Evolutionary conservation across 2,888 invertebrate species (phyloP).

Genomic region (Dryococelus australis): DNA sequence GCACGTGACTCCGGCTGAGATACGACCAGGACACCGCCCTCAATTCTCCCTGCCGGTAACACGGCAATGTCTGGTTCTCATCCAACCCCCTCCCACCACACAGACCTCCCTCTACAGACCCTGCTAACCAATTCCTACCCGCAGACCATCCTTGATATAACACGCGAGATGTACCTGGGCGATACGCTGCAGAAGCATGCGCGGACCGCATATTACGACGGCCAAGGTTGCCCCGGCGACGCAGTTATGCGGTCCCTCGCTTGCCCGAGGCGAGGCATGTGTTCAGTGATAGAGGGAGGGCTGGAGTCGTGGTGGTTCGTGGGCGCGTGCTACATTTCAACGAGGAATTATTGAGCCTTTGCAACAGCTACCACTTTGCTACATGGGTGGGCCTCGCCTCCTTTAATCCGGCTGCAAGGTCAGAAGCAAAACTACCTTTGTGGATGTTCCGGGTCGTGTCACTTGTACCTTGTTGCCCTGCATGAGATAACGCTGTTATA

Average conservation of each 20-base stretch:
- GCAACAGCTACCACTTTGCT: background rate
- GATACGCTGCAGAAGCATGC: background rate
- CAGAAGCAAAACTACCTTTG: background rate
- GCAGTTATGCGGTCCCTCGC: background rate
- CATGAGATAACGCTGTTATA: too few species aligned
- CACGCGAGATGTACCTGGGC: background rate
- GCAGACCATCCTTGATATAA: background rate
- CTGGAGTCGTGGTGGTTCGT: background rate
- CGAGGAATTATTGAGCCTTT: background rate
- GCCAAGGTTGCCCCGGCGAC: background rate
- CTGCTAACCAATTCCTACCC: background rate
- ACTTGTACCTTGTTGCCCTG: too few species aligned
- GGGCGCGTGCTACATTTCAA: constrained; percentile 3
- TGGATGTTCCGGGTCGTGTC: background rate
- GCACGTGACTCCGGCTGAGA: background rate
- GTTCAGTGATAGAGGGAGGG: background rate
- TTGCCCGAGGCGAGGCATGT: background rate
- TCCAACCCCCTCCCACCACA: too few species aligned
- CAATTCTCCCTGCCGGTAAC: background rate
- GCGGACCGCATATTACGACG: background rate
- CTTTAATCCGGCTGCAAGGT: background rate
- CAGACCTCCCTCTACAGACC: background rate
- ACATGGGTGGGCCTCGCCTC: background rate
- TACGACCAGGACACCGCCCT: background rate
- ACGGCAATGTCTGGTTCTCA: background rate